phyloP scores from a whole-genome alignment of 37 sponge, comb jelly and placozoan species.

The Ianthella basta region DNA sequence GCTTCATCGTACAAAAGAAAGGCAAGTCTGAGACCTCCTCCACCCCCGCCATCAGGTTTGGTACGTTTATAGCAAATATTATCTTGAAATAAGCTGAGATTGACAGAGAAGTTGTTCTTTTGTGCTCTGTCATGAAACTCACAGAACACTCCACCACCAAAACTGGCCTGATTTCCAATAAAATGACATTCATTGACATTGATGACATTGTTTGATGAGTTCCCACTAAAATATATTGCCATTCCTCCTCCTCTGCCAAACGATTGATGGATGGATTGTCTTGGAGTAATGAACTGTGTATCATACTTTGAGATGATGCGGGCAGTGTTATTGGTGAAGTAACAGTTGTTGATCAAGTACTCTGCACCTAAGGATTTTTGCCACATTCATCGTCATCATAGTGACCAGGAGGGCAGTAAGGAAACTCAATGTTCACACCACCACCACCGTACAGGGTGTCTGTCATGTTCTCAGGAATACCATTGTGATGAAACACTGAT shows the following conservation, averaged over 20 bases:
- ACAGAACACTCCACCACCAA: conserved; percentile 19
- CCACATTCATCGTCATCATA: conserved; percentile 11
- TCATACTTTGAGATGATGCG: not conserved
- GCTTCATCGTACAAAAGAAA: not conserved
- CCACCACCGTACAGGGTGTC: not conserved
- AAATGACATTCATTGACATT: not conserved
- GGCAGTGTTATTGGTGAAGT: conserved; percentile 18
- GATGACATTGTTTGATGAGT: not conserved
- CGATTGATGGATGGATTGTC: not conserved
- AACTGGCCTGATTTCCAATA: conserved; percentile 4
- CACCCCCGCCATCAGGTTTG: not conserved
- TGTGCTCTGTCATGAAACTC: conserved; percentile 41
- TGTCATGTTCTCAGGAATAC: not conserved
- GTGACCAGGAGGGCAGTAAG: conserved; percentile 21
- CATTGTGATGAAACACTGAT: conserved; percentile 7
- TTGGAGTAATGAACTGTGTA: not conserved
- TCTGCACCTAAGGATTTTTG: not conserved
- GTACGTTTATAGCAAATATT: not conserved
- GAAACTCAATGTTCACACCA: conserved; percentile 21
- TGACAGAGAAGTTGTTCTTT: not conserved
- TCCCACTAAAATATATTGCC: conserved; percentile 30
- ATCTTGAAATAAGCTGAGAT: not conserved
- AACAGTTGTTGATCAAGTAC: conserved; percentile 8
- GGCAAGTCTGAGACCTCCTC: not conserved
- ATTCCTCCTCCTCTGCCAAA: conserved; percentile 48